Evolutionary conservation across 2,888 invertebrate species (phyloP).

Genomic region (Volucella bombylans): DNA sequence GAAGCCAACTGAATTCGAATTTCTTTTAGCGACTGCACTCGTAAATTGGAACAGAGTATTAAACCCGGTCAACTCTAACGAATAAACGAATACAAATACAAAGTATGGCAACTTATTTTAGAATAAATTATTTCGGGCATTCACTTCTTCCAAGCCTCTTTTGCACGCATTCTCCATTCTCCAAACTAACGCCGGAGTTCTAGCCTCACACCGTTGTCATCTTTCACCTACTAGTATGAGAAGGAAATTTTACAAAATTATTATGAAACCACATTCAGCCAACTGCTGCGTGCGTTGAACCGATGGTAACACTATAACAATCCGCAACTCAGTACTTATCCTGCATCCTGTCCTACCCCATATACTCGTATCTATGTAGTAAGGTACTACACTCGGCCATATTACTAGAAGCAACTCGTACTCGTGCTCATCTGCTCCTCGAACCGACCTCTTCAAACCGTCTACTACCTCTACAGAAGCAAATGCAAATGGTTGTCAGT

Average conservation of each 20-base stretch:
- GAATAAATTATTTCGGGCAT: constrained; percentile 70
- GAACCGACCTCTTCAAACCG: constrained; percentile 59
- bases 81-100: constrained; percentile 31
- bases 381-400: too few relatives aligned
- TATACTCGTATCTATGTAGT: too few relatives aligned
- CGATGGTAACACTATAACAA: constrained; percentile 65
- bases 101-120: constrained; percentile 25
- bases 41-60: constrained; percentile 67
- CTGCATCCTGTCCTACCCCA: constrained; percentile 2
- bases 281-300: constrained; percentile 69
- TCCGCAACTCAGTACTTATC: constrained; percentile 59
- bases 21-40: constrained; percentile 27
- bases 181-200: constrained; percentile 40
- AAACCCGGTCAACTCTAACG: constrained; percentile 72
- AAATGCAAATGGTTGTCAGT: constrained; percentile 67
- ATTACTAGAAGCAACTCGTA: background rate
- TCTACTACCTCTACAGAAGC: constrained; percentile 16
- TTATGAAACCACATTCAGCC: constrained; percentile 62
- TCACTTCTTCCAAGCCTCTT: constrained; percentile 55
- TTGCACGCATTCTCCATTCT: constrained; percentile 35
- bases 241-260: constrained; percentile 64
- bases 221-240: constrained; percentile 18
- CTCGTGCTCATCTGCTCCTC: constrained; percentile 36
- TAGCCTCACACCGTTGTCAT: background rate
- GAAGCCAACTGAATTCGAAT: background rate